Evolutionary conservation across 1,140 invertebrate genomes (phyloP).

Genomic region (Diprion similis): DNA sequence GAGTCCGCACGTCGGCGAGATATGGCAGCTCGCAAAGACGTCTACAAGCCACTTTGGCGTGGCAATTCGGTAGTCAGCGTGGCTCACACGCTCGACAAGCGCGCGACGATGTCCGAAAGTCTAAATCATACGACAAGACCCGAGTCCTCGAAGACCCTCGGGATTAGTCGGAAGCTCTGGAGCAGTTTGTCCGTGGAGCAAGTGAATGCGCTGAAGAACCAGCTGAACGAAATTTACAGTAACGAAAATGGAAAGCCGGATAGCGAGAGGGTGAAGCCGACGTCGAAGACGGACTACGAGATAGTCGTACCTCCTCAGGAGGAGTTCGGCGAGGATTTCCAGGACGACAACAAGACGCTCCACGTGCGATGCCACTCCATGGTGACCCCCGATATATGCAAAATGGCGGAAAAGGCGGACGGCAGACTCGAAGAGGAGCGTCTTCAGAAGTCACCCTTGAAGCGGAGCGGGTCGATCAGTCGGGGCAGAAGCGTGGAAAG

Average conservation of each 20-base stretch:
- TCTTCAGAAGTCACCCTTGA: constrained; percentile 23
- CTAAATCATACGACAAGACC: constrained; percentile 42
- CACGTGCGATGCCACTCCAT: constrained; percentile 77
- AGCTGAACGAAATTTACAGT: constrained; percentile 83
- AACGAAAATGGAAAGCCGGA: constrained; percentile 57
- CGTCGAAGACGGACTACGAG: constrained; percentile 61
- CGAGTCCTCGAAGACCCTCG: constrained; percentile 60
- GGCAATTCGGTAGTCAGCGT: constrained; percentile 81
- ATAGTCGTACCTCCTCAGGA: constrained; percentile 65
- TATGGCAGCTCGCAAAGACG: constrained; percentile 66
- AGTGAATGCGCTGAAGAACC: constrained; percentile 80
- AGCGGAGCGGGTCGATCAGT: constrained; percentile 46
- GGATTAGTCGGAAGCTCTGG: constrained; percentile 78
- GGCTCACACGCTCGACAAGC: constrained; percentile 70
- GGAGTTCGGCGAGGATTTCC: constrained; percentile 33
- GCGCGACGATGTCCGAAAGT: constrained; percentile 36
- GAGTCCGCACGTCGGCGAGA: constrained; percentile 57
- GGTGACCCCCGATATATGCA: constrained; percentile 41
- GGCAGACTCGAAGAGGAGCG: background rate
- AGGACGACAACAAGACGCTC: constrained; percentile 57
- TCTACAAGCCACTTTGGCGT: constrained; percentile 83
- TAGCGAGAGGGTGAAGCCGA: constrained; percentile 35
- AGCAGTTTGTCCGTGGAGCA: constrained; percentile 86
- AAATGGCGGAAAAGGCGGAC: constrained; percentile 20
- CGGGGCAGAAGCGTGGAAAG: constrained; percentile 40